These are phyloP conservation scores for Arion vulgaris DNA, from an alignment of 1,140 invertebrate genomes.

Conservation along the genomic window DNA sequence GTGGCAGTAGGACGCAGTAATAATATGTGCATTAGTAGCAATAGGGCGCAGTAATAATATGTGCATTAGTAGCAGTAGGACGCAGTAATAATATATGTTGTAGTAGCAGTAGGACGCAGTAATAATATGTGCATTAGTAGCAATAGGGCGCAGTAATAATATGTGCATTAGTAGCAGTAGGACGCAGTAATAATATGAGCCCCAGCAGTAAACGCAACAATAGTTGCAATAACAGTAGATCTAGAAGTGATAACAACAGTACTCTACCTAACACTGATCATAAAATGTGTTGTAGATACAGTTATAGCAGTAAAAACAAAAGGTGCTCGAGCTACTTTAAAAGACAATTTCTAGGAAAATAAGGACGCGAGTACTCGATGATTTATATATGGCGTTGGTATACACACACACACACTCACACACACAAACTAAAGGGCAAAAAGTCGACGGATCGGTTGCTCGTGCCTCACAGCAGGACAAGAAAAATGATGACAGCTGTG, in stretches of 20 bases:
- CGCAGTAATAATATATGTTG: too few species aligned
- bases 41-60: not conserved
- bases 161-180: not conserved
- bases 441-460: not conserved
- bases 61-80: not conserved
- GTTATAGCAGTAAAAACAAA: too few species aligned
- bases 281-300: too few species aligned
- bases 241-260: not conserved
- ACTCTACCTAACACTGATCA: too few species aligned
- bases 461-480: not conserved
- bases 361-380: too few species aligned
- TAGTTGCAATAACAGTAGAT: not conserved
- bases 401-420: too few species aligned
- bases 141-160: not conserved
- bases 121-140: not conserved
- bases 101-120: not conserved
- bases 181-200: too few species aligned
- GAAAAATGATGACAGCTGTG: slow-evolving; percentile 16
- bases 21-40: not conserved
- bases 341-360: too few species aligned
- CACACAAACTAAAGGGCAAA: not conserved
- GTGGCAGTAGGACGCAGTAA: not conserved
- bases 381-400: too few species aligned
- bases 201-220: not conserved
- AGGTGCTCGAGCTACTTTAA: too few species aligned